Percentiles rank a stretch among this genome's conserved stretches.
phyloP scores from a whole-genome alignment of 2,888 invertebrate species.

The Epiblema foenella region DNA sequence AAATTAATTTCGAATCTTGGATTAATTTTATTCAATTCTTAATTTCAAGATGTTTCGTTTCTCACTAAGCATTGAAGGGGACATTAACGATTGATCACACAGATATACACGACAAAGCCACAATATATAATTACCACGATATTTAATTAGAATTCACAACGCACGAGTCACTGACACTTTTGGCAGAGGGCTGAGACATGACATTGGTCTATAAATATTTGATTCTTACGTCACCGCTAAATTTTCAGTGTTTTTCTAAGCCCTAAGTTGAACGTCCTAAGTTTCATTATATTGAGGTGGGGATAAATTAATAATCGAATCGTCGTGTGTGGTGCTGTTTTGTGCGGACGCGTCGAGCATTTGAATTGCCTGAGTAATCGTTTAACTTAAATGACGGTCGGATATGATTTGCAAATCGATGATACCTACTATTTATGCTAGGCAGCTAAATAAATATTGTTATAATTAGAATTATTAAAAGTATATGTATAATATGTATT shows the following conservation, averaged over 20 bases:
- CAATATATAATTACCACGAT: constrained; percentile 14
- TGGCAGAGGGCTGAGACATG: constrained; percentile 66
- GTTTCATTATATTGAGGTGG: constrained; percentile 14
- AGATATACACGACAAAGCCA: constrained; percentile 14
- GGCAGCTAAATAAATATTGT: too few relatives aligned
- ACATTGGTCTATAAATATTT: constrained; percentile 70
- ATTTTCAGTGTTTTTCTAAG: constrained; percentile 21
- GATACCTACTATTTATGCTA: too few relatives aligned
- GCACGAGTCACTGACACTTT: constrained; percentile 67
- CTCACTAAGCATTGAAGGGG: not conserved
- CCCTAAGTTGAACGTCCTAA: constrained; percentile 27
- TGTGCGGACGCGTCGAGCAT: constrained; percentile 27
- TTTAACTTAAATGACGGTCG: constrained; percentile 8
- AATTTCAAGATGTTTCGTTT: not conserved
- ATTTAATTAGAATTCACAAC: constrained; percentile 47
- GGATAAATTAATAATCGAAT: constrained; percentile 30
- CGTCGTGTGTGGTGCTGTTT: constrained; percentile 34
- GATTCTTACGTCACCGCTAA: constrained; percentile 19
- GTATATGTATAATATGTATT: too few relatives aligned
- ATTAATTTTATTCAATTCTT: not conserved
- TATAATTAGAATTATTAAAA: too few relatives aligned
- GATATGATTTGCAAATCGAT: not conserved
- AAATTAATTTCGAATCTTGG: not conserved
- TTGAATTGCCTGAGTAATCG: constrained; percentile 30
- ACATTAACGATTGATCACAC: not conserved